Conservation (phyloP, 2,888 invertebrate genomes). For the Scelioninae gen. 1 region DNA sequence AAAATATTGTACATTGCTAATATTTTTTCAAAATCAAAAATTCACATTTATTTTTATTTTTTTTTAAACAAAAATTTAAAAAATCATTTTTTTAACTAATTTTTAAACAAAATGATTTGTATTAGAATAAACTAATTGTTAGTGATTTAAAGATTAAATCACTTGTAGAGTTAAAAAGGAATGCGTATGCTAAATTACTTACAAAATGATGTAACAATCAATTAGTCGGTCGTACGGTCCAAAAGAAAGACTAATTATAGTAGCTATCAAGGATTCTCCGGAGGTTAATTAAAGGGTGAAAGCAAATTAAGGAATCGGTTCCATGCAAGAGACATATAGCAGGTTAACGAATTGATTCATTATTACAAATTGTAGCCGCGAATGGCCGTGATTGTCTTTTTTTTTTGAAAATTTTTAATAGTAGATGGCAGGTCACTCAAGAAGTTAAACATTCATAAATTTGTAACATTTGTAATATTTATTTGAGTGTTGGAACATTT, state of each 20-base stretch:
- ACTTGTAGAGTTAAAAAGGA: slow-evolving; percentile 3
- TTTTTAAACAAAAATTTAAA: too few species aligned
- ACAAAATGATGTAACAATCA: slow-evolving; percentile 57
- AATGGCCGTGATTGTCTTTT: slow-evolving; percentile 43
- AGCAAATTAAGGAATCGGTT: slow-evolving; percentile 54
- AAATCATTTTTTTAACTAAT: too few species aligned
- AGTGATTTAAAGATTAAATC: too few species aligned
- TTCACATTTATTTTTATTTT: too few species aligned
- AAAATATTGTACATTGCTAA: too few species aligned
- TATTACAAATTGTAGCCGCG: slow-evolving; percentile 46
- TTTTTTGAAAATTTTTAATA: neutral
- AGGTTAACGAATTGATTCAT: slow-evolving; percentile 63
- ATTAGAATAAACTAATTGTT: too few species aligned
- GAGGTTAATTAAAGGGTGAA: slow-evolving; percentile 63
- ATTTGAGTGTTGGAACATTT: too few species aligned
- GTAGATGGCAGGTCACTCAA: too few species aligned
- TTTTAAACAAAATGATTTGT: too few species aligned
- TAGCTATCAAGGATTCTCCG: slow-evolving; percentile 46
- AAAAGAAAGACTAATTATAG: slow-evolving; percentile 61
- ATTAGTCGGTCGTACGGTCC: slow-evolving; percentile 31
- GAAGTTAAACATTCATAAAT: too few species aligned
- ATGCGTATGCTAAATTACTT: slow-evolving; percentile 17
- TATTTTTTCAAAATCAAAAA: too few species aligned
- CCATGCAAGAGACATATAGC: slow-evolving; percentile 52
- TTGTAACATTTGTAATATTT: too few species aligned